phyloP scores from a whole-genome alignment of 2,888 invertebrate species.

The Rambutsinella grinnellia region DNA sequence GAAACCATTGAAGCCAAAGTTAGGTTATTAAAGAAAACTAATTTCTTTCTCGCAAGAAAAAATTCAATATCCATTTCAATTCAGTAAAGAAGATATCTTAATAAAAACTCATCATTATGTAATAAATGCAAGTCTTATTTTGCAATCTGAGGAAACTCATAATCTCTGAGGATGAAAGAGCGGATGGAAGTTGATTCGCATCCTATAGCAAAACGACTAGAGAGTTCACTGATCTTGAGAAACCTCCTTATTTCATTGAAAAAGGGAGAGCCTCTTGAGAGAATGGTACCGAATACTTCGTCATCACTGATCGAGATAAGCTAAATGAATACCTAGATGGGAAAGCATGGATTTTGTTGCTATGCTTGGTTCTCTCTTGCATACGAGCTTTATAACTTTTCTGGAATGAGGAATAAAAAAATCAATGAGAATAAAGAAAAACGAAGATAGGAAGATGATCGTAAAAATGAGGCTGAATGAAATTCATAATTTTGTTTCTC shows the following conservation, averaged over 20 bases:
- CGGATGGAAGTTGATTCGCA: not conserved
- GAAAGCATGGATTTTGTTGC: not conserved
- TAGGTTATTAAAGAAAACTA: too few relatives aligned
- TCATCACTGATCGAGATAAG: too few relatives aligned
- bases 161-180: not conserved
- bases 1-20: too few relatives aligned
- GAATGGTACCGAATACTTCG: not conserved
- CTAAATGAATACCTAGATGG: not conserved
- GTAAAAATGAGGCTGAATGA: too few relatives aligned
- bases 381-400: not conserved
- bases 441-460: too few relatives aligned
- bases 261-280: not conserved
- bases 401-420: not conserved
- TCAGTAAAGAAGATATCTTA: too few relatives aligned
- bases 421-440: not conserved
- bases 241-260: constrained; percentile 33
- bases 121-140: not conserved
- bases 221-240: constrained; percentile 49
- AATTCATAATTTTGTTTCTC: not conserved
- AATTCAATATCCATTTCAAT: too few relatives aligned
- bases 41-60: too few relatives aligned
- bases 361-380: not conserved
- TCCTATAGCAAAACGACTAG: not conserved
- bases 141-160: not conserved
- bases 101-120: too few relatives aligned